phyloP scores from a whole-genome alignment of 2,888 invertebrate genomes.

The Platycnemis pennipes region DNA sequence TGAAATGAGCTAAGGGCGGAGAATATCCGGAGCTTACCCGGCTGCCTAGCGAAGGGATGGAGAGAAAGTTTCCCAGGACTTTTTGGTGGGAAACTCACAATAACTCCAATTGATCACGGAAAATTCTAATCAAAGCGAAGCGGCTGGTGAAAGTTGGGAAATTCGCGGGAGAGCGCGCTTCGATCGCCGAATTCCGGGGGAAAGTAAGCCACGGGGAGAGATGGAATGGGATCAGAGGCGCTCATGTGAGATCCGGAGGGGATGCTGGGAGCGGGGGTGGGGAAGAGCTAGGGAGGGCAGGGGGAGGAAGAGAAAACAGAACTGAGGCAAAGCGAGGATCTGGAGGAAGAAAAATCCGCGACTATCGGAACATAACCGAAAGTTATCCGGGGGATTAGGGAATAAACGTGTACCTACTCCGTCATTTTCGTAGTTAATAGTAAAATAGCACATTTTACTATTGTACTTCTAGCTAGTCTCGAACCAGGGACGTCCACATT shows the following conservation, averaged over 20 bases:
- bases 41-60: not conserved
- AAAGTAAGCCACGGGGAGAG: constrained; percentile 13
- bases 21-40: not conserved
- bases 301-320: not conserved
- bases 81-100: constrained; percentile 25
- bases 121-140: constrained; percentile 52
- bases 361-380: too few species aligned
- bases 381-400: too few species aligned
- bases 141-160: constrained; percentile 16
- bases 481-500: too few species aligned
- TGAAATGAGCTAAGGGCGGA: not conserved
- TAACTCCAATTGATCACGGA: constrained; percentile 56
- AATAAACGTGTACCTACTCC: too few species aligned
- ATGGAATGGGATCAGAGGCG: not conserved
- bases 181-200: constrained; percentile 45
- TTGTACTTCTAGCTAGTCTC: too few species aligned
- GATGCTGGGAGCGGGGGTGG: not conserved
- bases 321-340: not conserved
- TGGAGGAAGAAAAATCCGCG: not conserved
- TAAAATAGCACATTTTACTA: too few species aligned
- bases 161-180: not conserved
- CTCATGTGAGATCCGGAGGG: not conserved
- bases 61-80: constrained; percentile 40
- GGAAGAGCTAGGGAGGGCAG: not conserved
- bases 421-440: too few species aligned